Conservation (phyloP, 2,797 vertebrate species). For the Pipistrellus pipistrellus region DNA sequence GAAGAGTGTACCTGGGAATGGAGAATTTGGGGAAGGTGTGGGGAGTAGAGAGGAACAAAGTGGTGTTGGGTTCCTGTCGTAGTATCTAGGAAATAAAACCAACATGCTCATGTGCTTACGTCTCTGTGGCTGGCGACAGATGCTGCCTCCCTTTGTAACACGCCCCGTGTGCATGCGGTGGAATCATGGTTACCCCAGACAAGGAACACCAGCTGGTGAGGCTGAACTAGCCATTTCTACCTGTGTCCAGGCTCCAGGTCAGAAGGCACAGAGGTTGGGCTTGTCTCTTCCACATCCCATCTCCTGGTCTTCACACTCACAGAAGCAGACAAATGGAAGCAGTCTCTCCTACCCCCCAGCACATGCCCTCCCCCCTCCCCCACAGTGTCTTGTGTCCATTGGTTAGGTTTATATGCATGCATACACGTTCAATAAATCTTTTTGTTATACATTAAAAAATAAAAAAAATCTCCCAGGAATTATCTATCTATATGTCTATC, state of each 20-base stretch:
- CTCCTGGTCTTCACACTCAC: neutral
- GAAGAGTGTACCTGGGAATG: neutral
- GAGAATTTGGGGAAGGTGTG: neutral
- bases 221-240: neutral
- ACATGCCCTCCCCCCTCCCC: too few relatives aligned
- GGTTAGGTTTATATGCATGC: too few relatives aligned
- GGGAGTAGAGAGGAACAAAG: neutral
- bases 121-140: neutral
- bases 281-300: neutral
- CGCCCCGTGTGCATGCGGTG: fast-evolving
- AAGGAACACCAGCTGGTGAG: neutral
- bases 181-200: neutral
- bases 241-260: neutral
- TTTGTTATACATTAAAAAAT: too few relatives aligned
- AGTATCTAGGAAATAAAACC: constrained; percentile 56
- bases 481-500: too few relatives aligned
- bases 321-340: neutral
- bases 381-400: too few relatives aligned
- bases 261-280: neutral
- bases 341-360: too few relatives aligned
- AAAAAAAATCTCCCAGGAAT: too few relatives aligned
- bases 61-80: neutral
- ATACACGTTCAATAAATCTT: too few relatives aligned
- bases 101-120: neutral
- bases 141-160: neutral